Evolutionary conservation across 2,113 vertebrate genomes (phyloP).

Genomic region (Panthera uncia): DNA sequence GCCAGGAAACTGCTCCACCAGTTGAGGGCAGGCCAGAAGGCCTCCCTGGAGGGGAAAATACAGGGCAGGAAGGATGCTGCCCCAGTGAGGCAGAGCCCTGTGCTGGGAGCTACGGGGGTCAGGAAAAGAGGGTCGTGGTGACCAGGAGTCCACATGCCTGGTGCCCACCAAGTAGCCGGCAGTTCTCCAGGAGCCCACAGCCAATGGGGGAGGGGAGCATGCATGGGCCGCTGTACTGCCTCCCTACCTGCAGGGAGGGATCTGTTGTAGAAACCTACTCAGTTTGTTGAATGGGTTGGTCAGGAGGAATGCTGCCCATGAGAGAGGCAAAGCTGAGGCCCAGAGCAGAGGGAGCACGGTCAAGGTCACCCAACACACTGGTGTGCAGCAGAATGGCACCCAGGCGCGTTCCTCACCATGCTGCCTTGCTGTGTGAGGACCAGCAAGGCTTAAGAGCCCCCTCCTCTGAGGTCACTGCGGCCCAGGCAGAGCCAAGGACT

Average conservation of each 20-base stretch:
- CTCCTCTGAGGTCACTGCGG: not conserved
- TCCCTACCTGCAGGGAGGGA: not conserved
- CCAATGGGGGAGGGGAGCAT: not conserved
- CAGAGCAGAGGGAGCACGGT: not conserved
- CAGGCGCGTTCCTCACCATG: rapidly evolving
- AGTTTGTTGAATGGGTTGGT: rapidly evolving
- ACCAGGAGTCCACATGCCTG: not conserved
- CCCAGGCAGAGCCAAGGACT: not conserved
- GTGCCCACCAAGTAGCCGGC: not conserved
- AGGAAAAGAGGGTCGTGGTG: too few species aligned
- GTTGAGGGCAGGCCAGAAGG: not conserved
- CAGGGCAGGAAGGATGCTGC: rapidly evolving
- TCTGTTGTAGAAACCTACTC: not conserved
- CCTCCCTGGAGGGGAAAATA: not conserved
- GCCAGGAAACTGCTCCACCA: not conserved
- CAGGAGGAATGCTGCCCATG: not conserved
- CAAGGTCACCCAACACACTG: not conserved
- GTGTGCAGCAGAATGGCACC: not conserved
- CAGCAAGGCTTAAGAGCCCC: not conserved
- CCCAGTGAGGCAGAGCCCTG: not conserved
- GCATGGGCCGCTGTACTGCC: rapidly evolving
- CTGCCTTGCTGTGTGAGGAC: not conserved
- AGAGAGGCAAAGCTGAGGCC: not conserved
- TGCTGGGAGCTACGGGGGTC: rapidly evolving
- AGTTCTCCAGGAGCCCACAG: not conserved